These are phyloP conservation scores for Ectemnius cavifrons DNA, from an alignment of 2,888 invertebrate genomes.

Conservation along the genomic window DNA sequence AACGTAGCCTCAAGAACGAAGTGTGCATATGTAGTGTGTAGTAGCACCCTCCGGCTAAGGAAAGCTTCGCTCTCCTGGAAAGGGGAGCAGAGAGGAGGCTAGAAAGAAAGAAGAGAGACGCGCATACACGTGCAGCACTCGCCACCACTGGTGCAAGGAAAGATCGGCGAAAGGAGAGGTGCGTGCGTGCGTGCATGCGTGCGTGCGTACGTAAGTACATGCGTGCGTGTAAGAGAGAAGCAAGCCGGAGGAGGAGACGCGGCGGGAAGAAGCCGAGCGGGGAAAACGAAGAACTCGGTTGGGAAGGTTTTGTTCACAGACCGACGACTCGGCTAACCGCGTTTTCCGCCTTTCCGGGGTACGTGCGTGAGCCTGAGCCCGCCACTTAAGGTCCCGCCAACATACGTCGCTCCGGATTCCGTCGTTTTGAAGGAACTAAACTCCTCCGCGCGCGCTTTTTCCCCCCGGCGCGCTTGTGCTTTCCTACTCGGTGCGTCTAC, in stretches of 20 bases:
- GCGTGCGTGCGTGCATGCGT: no score
- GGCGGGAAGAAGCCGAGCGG: background rate
- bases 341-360: conserved; percentile 58
- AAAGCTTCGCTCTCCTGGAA: background rate
- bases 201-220: no score
- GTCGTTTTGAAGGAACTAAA: conserved; percentile 54
- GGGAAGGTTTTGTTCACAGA: conserved; percentile 50
- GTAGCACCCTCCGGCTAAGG: background rate
- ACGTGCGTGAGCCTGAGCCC: conserved; percentile 50
- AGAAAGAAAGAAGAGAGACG: background rate
- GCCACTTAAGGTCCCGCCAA: conserved; percentile 57
- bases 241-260: background rate
- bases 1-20: no score
- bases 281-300: conserved; percentile 1
- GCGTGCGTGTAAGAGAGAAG: no score
- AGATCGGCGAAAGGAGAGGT: no score
- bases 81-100: conserved; percentile 20
- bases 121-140: no score
- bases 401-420: conserved; percentile 53
- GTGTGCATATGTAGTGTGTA: background rate
- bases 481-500: background rate
- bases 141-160: no score
- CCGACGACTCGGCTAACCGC: conserved; percentile 60
- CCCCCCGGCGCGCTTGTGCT: conserved; percentile 1
- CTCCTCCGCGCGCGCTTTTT: conserved; percentile 51